Evolutionary conservation across 2,113 vertebrate species (phyloP), one percentile per base, ranked within the genome.

Genomic region (Pampusana beccarii): DNA sequence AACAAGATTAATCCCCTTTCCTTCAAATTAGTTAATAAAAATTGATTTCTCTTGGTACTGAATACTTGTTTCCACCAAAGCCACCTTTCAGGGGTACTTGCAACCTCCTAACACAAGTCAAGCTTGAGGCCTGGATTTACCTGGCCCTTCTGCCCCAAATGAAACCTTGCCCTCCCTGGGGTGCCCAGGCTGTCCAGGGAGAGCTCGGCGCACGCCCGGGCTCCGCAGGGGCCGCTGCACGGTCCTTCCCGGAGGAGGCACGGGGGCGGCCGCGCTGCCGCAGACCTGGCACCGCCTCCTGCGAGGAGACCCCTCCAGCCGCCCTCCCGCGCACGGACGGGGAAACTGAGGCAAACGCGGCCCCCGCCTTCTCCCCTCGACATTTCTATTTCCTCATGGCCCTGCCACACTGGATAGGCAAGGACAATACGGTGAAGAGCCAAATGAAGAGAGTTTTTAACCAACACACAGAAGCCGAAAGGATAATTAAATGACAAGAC

Each of bases 401-500:
- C 89, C 87, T 50, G 91, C 73, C 75, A 56, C 86, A 3, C 51
- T 10, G 34, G 53, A 5, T 15, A 14, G 91, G 38, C 53, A 65
- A 12, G 23, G 95, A 62, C 74, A 90, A 66, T 19, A 6, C 1
- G 1, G 62, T 0, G 6, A 61, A 46, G 87, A 72, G 79, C 58
- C 93, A 73, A 90, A 94, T 38, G 87, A 80, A 80, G 78, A 87
- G 84, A 80, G 78, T 58, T 97, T 87, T 77, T 65, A 93, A 82
- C 85, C 90, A 95, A 70, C 93, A 80, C 81, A 13, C 66, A 13
- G 71, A 19, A 94, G 54, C 74, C 95, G 58, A 46, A 79, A 89
- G 90, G 93, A 93, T 95, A 95, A 96, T 94, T 88, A 96, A 94
- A 94, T 62, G 94, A 96, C 94, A 86, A 95, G 90, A 90, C 92